Conservation (phyloP, 2,113 vertebrate species). For the Peromyscus leucopus region DNA sequence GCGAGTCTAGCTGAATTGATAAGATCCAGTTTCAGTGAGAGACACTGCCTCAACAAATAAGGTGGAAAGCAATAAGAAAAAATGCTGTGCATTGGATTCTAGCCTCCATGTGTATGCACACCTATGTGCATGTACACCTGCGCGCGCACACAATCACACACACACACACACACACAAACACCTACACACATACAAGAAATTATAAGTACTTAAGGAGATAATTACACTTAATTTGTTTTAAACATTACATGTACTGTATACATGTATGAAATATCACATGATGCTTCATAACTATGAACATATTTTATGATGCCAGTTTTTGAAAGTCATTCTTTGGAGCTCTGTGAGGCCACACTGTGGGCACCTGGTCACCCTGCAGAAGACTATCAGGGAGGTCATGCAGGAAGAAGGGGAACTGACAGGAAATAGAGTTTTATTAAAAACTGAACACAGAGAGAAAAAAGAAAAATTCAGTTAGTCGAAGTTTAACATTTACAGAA, state of each 20-base stretch:
- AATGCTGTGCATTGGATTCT: not conserved
- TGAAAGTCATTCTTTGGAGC: not conserved
- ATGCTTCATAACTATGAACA: not conserved
- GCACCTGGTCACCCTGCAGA: no score
- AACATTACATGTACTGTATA: not conserved
- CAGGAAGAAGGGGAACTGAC: not conserved
- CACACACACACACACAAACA: not conserved
- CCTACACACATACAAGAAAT: not conserved
- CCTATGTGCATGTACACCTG: no score
- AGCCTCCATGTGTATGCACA: not conserved
- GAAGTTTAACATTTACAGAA: not conserved
- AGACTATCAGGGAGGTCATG: not conserved
- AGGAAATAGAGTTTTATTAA: not conserved
- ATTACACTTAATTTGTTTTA: not conserved
- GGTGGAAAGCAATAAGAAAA: not conserved
- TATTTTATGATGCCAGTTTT: not conserved
- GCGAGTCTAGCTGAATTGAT: not conserved
- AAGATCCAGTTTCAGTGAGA: not conserved
- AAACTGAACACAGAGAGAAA: not conserved
- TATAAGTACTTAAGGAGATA: not conserved
- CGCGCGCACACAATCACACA: fast-evolving
- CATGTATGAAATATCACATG: not conserved
- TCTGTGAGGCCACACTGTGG: not conserved
- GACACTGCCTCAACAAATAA: not conserved
- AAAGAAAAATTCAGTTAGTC: not conserved